Evolutionary conservation across 2,113 vertebrate genomes (phyloP).

Genomic region (Polyodon spathula): DNA sequence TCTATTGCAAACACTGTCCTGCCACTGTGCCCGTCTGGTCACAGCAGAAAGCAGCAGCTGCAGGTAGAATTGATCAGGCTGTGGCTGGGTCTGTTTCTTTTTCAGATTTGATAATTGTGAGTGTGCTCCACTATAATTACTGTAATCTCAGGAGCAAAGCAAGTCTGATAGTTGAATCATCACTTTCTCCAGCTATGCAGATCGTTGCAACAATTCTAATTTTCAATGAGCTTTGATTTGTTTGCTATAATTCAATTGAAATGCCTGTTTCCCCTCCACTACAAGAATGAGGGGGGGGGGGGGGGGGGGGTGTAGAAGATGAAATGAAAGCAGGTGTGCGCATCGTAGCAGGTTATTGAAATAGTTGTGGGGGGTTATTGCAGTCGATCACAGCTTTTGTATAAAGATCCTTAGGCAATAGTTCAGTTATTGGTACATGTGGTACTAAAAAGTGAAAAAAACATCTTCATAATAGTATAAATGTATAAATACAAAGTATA

Average conservation of each 20-base stretch:
- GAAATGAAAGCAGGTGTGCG: no score
- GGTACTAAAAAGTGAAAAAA: no score
- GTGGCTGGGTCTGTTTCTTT: background rate
- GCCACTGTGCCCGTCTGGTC: background rate
- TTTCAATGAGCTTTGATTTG: constrained; percentile 52
- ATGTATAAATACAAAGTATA: no score
- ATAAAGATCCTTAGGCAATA: no score
- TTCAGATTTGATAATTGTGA: background rate
- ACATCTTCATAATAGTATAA: no score
- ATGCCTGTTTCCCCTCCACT: constrained; percentile 30
- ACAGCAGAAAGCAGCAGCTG: background rate
- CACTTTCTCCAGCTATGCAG: constrained; percentile 26
- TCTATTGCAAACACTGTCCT: background rate
- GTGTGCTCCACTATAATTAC: constrained; percentile 11
- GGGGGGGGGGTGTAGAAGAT: background rate
- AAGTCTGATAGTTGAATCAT: constrained; percentile 13
- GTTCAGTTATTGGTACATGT: no score
- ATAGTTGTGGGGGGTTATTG: no score
- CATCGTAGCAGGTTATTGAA: no score
- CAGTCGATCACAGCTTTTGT: no score
- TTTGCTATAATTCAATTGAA: constrained; percentile 50
- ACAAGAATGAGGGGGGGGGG: no score
- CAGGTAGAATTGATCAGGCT: background rate
- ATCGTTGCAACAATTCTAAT: constrained; percentile 48
- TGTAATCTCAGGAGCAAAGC: constrained; percentile 19